These are phyloP conservation scores for Eristalis tenax DNA, from an alignment of 2,888 invertebrate species.

Conservation along the genomic window DNA sequence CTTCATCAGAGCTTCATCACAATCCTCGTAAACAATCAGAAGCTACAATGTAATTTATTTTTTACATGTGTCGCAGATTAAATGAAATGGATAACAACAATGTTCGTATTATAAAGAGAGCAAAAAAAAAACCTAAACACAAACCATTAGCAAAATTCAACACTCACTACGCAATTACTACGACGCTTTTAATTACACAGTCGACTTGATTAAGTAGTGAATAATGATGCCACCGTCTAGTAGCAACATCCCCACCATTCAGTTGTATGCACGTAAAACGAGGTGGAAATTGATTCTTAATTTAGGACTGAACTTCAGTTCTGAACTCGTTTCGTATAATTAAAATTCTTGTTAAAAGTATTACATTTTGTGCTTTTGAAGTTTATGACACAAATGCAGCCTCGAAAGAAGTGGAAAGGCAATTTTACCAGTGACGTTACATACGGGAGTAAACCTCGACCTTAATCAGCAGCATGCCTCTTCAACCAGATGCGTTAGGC, in stretches of 20 bases:
- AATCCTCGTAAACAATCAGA: background rate
- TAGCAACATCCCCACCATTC: background rate
- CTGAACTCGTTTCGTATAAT: background rate
- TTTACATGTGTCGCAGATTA: background rate
- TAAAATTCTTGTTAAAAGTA: background rate
- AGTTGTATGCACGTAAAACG: background rate
- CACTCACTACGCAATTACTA: background rate
- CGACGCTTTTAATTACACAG: background rate
- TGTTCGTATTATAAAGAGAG: background rate
- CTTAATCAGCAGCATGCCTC: background rate
- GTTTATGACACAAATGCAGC: background rate
- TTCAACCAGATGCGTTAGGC: background rate
- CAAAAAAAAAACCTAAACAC: background rate
- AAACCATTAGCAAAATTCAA: background rate
- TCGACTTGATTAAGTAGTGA: background rate
- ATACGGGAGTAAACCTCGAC: background rate
- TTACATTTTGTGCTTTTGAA: background rate
- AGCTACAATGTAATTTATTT: background rate
- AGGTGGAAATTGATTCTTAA: background rate
- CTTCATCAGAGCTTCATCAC: background rate
- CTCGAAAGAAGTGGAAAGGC: background rate
- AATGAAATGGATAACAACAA: background rate
- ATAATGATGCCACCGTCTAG: background rate
- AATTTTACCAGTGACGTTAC: background rate
- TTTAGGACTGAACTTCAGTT: background rate